A percentile compares a stretch with the other conserved stretches of the same genome.
These are phyloP conservation scores for Alces alces DNA, from an alignment of 2,113 vertebrate species.

Conservation along the genomic window DNA sequence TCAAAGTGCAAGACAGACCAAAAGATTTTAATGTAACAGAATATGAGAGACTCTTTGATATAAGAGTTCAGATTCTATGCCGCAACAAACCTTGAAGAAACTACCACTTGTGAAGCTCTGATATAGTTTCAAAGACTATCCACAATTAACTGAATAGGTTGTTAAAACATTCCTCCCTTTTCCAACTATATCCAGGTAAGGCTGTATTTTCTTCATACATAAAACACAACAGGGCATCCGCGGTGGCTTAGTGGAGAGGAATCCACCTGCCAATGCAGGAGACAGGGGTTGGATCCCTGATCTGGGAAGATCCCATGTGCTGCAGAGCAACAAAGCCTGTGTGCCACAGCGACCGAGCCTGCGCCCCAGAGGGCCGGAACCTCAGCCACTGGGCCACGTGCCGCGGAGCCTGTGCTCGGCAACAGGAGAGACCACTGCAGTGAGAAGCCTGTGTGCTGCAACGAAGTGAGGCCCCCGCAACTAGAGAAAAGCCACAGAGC, in stretches of 20 bases:
- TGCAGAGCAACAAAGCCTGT: background rate
- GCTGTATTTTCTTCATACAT: background rate
- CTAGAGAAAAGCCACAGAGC: background rate
- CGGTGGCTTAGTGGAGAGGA: background rate
- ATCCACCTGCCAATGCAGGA: background rate
- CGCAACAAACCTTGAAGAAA: background rate
- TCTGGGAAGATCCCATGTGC: background rate
- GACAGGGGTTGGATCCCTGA: background rate
- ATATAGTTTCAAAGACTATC: background rate
- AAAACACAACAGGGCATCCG: background rate
- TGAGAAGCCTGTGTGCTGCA: background rate
- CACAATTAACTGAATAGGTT: background rate
- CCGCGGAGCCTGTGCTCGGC: background rate
- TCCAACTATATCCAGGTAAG: background rate
- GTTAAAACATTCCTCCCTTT: background rate
- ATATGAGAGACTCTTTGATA: background rate
- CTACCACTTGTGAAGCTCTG: background rate
- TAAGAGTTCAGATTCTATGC: background rate
- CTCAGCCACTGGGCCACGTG: fast-evolving
- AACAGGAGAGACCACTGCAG: background rate
- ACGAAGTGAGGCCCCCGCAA: background rate
- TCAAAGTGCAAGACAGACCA: background rate
- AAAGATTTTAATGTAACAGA: background rate
- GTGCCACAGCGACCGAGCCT: fast-evolving
- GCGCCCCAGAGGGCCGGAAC: background rate